Conservation (phyloP, 1,140 invertebrate genomes). For the Carposina sasakii region DNA sequence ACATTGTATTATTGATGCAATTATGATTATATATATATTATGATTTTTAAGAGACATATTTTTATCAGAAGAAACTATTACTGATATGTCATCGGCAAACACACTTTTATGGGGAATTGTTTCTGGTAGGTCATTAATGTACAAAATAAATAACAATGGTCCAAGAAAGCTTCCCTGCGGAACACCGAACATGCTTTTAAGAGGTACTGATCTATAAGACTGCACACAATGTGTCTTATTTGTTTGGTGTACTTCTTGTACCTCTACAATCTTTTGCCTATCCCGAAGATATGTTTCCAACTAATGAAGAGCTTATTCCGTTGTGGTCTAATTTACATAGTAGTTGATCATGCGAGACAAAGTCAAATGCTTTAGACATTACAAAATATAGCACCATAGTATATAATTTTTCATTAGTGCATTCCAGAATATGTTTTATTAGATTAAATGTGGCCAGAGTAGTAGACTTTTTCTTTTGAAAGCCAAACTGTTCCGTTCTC, state of each 20-base stretch:
- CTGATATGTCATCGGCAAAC: too few relatives aligned
- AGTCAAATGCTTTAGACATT: conserved; percentile 14
- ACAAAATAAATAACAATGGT: too few relatives aligned
- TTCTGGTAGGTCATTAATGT: too few relatives aligned
- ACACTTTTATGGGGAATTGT: too few relatives aligned
- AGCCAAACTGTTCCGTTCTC: conserved; percentile 9
- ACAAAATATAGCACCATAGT: conserved; percentile 5
- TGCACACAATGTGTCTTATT: too few relatives aligned
- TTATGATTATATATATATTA: too few relatives aligned
- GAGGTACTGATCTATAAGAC: neutral
- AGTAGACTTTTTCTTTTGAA: conserved; percentile 7
- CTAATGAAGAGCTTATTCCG: neutral
- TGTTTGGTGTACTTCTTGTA: neutral
- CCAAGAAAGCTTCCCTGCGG: conserved; percentile 4
- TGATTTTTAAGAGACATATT: too few relatives aligned
- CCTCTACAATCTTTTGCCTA: neutral
- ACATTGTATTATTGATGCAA: too few relatives aligned
- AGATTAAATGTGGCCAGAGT: conserved; percentile 11
- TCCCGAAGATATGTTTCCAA: neutral
- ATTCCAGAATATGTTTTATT: conserved; percentile 1
- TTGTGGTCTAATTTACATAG: conserved; percentile 7
- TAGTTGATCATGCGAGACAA: conserved; percentile 2
- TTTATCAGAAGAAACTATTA: too few relatives aligned
- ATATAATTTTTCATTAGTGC: neutral
- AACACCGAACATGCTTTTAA: neutral